These are phyloP conservation scores for Cotesia glomerata DNA, from an alignment of 1,140 invertebrate genomes.

Conservation along the genomic window DNA sequence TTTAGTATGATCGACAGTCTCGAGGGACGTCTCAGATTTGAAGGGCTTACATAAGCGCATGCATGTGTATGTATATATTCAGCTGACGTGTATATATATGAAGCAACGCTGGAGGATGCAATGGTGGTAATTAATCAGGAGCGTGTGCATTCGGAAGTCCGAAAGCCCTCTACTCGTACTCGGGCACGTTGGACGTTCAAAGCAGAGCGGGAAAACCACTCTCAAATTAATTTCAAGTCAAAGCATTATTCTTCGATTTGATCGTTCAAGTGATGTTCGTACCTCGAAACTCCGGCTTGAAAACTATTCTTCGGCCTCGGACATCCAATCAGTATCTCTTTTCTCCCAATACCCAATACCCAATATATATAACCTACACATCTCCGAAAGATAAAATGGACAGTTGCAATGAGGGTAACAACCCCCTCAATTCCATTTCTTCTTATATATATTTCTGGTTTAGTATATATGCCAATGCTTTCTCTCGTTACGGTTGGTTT, in stretches of 20 bases:
- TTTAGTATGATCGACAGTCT: background rate
- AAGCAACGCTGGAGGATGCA: conserved; percentile 30
- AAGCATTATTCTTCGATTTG: conserved; percentile 59
- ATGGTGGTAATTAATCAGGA: conserved; percentile 48
- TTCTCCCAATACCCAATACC: conserved; percentile 14
- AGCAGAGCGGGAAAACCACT: conserved; percentile 54
- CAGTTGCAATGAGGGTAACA: conserved; percentile 23
- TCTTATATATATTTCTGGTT: conserved; percentile 35
- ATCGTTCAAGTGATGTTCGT: conserved; percentile 27
- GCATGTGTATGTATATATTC: conserved; percentile 8
- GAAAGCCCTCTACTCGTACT: conserved; percentile 1
- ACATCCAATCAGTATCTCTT: conserved; percentile 56
- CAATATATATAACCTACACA: background rate
- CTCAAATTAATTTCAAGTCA: conserved; percentile 63
- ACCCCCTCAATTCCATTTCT: conserved; percentile 46
- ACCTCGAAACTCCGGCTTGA: no score
- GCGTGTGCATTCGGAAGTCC: conserved; percentile 33
- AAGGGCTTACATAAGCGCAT: conserved; percentile 1
- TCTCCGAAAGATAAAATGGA: background rate
- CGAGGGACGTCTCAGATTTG: no score
- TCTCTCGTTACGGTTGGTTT: conserved; percentile 56
- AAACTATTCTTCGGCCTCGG: conserved; percentile 33
- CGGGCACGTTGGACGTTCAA: conserved; percentile 19
- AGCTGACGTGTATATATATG: background rate
- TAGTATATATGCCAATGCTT: conserved; percentile 53